Evolutionary conservation across 2,888 invertebrate species (phyloP).

Genomic region (Cantharis rustica): DNA sequence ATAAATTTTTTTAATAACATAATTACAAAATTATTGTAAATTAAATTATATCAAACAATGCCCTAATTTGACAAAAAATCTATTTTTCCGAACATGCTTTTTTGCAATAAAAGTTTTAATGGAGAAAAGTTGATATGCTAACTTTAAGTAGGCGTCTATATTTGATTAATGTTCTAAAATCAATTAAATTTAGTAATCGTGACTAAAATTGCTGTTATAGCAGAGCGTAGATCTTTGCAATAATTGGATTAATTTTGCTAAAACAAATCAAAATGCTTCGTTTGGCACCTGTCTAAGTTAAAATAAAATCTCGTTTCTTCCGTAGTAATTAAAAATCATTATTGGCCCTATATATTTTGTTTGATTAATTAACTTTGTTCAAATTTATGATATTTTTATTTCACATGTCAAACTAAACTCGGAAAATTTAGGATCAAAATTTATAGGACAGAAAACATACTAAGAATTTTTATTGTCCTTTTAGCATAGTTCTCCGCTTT

Average conservation of each 20-base stretch:
- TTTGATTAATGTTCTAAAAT: conserved; percentile 1
- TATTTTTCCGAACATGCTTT: background rate
- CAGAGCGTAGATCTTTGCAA: background rate
- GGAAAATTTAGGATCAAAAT: background rate
- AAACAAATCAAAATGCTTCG: conserved; percentile 11
- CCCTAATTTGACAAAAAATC: background rate
- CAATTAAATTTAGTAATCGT: conserved; percentile 7
- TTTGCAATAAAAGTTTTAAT: background rate
- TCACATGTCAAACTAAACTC: background rate
- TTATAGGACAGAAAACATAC: background rate
- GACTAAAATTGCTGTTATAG: background rate
- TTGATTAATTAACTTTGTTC: background rate
- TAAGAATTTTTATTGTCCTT: background rate
- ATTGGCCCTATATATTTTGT: background rate
- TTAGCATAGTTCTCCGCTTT: background rate
- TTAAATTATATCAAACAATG: background rate
- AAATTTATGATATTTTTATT: background rate
- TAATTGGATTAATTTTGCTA: conserved; percentile 11
- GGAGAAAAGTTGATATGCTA: background rate
- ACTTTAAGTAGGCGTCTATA: background rate
- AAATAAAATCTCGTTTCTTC: background rate
- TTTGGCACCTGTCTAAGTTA: conserved; percentile 15
- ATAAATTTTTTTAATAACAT: background rate
- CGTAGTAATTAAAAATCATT: background rate
- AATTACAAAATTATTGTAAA: background rate